Evolutionary conservation across 2,113 vertebrate species (phyloP).

Genomic region (Nothobranchius furzeri): DNA sequence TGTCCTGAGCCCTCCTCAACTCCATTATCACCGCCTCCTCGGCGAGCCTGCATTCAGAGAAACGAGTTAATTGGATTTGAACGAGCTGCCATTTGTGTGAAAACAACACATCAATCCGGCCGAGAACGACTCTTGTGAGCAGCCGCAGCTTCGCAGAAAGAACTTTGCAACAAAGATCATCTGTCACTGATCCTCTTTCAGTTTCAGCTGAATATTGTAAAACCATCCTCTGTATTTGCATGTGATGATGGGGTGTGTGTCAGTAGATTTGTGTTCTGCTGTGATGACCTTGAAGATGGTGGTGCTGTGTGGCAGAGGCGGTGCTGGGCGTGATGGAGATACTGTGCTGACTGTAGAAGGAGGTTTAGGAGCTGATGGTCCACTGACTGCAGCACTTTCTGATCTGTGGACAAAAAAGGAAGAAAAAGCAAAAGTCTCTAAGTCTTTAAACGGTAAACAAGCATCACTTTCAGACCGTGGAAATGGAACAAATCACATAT

Average conservation of each 20-base stretch:
- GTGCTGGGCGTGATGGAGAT: slow-evolving; percentile 59
- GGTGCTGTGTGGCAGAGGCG: slow-evolving; percentile 58
- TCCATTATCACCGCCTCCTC: slow-evolving; percentile 42
- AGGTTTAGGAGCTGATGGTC: slow-evolving; percentile 51
- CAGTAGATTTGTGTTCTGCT: not conserved
- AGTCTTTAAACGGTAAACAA: too few relatives aligned
- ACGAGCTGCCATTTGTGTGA: slow-evolving; percentile 56
- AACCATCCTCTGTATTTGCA: not conserved
- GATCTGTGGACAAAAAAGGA: slow-evolving; percentile 62
- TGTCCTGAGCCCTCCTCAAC: slow-evolving; percentile 19
- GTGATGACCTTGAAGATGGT: slow-evolving; percentile 76
- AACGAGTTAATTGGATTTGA: slow-evolving; percentile 67
- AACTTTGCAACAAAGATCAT: not conserved
- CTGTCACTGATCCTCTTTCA: not conserved
- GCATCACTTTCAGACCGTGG: too few relatives aligned
- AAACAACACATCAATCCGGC: slow-evolving; percentile 48
- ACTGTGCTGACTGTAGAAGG: slow-evolving; percentile 38
- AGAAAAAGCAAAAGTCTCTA: not conserved
- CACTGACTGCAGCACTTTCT: slow-evolving; percentile 56
- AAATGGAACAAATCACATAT: too few relatives aligned
- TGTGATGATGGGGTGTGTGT: not conserved
- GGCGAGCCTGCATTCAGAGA: slow-evolving; percentile 21
- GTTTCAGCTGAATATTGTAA: not conserved
- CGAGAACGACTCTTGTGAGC: slow-evolving; percentile 20
- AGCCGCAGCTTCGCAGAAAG: slow-evolving; percentile 8